Conservation (phyloP, 1,140 invertebrate genomes). For the Nilaparvata lugens region DNA sequence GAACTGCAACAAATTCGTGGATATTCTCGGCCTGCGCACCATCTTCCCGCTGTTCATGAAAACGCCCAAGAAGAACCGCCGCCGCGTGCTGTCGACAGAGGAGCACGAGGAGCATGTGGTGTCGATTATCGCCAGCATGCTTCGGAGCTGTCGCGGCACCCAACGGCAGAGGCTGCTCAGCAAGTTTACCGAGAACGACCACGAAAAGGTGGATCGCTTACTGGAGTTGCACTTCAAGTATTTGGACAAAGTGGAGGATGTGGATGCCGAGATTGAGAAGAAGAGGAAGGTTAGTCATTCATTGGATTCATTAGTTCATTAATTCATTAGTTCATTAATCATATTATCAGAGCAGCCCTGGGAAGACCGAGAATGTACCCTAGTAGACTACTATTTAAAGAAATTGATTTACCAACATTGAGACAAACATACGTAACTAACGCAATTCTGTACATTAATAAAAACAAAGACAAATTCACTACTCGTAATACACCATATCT, state of each 20-base stretch:
- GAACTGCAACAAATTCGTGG: constrained; percentile 97
- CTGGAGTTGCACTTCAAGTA: constrained; percentile 98
- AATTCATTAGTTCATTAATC: neutral
- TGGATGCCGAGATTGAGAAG: constrained; percentile 66
- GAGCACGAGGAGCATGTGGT: constrained; percentile 94
- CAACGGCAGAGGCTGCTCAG: constrained; percentile 82
- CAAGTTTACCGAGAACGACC: constrained; percentile 98
- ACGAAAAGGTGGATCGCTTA: constrained; percentile 95
- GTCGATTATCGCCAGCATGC: constrained; percentile 88
- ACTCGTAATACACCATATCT: too few relatives aligned
- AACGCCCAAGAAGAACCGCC: constrained; percentile 81
- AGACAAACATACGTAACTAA: too few relatives aligned
- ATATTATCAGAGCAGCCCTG: too few relatives aligned
- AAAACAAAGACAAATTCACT: too few relatives aligned
- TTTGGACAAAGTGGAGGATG: constrained; percentile 80
- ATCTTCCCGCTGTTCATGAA: constrained; percentile 99
- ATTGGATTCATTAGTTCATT: neutral
- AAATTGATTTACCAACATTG: too few relatives aligned
- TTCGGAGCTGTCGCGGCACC: constrained; percentile 82
- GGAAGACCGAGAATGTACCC: too few relatives aligned
- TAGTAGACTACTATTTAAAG: too few relatives aligned
- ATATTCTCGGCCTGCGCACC: constrained; percentile 91
- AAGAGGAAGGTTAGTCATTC: constrained; percentile 30
- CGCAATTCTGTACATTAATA: too few relatives aligned
- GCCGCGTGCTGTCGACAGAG: constrained; percentile 74